Percentiles rank a stretch among this genome's conserved stretches.
Conservation (phyloP, 2,113 vertebrate genomes). For the Tiliqua scincoides region DNA sequence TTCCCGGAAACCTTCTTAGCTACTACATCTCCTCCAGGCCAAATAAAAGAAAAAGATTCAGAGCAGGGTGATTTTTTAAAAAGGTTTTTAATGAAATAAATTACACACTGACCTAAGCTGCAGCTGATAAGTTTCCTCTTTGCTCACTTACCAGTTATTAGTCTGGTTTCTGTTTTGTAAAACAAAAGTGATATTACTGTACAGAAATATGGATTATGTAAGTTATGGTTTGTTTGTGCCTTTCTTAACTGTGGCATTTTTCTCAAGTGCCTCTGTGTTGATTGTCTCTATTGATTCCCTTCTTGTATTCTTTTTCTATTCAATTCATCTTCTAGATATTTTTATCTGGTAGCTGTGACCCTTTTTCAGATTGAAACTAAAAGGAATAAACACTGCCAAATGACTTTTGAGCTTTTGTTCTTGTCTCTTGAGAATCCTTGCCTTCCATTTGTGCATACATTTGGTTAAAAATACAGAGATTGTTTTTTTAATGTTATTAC, state of each 20-base stretch:
- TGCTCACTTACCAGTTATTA: conserved; percentile 49
- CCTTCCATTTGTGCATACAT: conserved; percentile 13
- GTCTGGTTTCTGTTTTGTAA: conserved; percentile 63
- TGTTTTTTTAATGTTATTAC: too few species aligned
- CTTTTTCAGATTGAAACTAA: conserved; percentile 63
- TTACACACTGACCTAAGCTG: conserved; percentile 41
- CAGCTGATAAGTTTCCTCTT: conserved; percentile 35
- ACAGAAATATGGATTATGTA: conserved; percentile 62
- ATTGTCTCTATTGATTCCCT: conserved; percentile 61
- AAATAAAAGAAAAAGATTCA: not conserved
- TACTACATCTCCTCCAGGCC: conserved; percentile 17
- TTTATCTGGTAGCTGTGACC: conserved; percentile 68
- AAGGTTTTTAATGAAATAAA: conserved; percentile 18
- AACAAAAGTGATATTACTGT: conserved; percentile 56
- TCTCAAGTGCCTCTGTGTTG: conserved; percentile 75
- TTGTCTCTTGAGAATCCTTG: conserved; percentile 30
- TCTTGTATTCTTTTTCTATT: conserved; percentile 52
- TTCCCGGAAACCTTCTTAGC: conserved; percentile 34
- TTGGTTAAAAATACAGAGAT: too few species aligned
- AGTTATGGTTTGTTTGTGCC: conserved; percentile 68
- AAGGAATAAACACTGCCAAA: conserved; percentile 69
- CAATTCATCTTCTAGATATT: conserved; percentile 56
- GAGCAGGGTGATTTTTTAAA: conserved; percentile 44
- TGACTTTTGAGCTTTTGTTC: not conserved
- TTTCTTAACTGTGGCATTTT: conserved; percentile 70